phyloP scores from a whole-genome alignment of 2,888 invertebrate species.

The Amiota mariae region DNA sequence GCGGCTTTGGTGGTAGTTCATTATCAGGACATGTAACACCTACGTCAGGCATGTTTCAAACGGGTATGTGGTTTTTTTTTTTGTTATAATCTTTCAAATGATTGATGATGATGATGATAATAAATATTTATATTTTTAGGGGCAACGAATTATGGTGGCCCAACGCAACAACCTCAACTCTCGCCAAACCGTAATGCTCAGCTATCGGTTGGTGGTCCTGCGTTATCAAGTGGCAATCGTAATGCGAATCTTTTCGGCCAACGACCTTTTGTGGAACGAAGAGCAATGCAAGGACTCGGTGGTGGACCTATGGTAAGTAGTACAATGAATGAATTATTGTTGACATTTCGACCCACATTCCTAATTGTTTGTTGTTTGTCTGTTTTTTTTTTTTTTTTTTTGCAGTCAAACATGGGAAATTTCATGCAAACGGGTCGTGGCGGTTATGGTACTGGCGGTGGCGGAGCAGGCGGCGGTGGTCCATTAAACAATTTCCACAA shows the following conservation, averaged over 20 bases:
- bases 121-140: conserved; percentile 56
- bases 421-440: conserved; percentile 78
- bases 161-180: conserved; percentile 76
- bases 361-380: conserved; percentile 13
- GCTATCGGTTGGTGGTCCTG: conserved; percentile 76
- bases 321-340: too few relatives aligned
- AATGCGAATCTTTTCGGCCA: conserved; percentile 83
- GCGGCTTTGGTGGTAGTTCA: conserved; percentile 79
- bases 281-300: conserved; percentile 76
- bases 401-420: conserved; percentile 78
- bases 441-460: conserved; percentile 76
- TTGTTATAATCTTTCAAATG: not conserved
- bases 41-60: conserved; percentile 79
- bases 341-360: not conserved
- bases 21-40: conserved; percentile 86
- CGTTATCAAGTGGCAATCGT: conserved; percentile 76
- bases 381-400: conserved; percentile 29
- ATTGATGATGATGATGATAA: not conserved
- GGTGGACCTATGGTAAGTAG: conserved; percentile 73
- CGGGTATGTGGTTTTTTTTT: conserved; percentile 69
- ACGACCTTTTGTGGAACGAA: conserved; percentile 85
- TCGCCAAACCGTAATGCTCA: conserved; percentile 77
- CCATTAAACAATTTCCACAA: conserved; percentile 86
- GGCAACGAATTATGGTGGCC: conserved; percentile 73
- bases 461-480: conserved; percentile 76